A percentile compares a stretch with the other conserved stretches of the same genome.
Evolutionary conservation across 2,113 vertebrate genomes (phyloP).

Genomic region (Myotis brandtii): DNA sequence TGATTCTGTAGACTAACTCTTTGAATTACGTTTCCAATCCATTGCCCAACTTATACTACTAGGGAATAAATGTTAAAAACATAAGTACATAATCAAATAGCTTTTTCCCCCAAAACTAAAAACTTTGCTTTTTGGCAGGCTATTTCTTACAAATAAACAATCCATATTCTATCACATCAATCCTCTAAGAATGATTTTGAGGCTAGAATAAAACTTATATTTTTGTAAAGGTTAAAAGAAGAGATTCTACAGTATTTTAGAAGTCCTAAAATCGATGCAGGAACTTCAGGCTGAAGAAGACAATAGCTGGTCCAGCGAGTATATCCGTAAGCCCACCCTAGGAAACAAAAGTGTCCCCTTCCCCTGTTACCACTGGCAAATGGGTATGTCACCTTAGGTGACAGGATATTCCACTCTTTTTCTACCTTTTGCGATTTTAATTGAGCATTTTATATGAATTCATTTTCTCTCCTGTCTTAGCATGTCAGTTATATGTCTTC

Average conservation of each 20-base stretch:
- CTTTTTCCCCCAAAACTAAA: background rate
- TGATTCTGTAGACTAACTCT: background rate
- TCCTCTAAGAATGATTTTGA: background rate
- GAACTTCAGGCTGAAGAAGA: background rate
- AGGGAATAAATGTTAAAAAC: background rate
- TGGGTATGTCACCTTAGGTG: background rate
- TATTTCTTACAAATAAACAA: slow-evolving; percentile 1
- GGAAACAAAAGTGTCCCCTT: background rate
- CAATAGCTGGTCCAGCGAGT: background rate
- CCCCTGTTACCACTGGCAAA: background rate
- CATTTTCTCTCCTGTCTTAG: background rate
- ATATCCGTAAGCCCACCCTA: background rate
- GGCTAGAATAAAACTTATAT: background rate
- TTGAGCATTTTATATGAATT: background rate
- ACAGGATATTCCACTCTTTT: background rate
- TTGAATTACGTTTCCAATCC: background rate
- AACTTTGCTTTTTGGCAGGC: background rate
- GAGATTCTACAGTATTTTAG: background rate
- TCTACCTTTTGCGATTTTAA: background rate
- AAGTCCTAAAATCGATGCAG: background rate
- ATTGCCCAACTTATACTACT: background rate
- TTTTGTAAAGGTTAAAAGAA: background rate
- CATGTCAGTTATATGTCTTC: background rate
- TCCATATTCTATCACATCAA: background rate
- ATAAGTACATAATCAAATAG: background rate